Evolutionary conservation across 2,888 invertebrate species (phyloP).

Genomic region (Loripinus fragilis): DNA sequence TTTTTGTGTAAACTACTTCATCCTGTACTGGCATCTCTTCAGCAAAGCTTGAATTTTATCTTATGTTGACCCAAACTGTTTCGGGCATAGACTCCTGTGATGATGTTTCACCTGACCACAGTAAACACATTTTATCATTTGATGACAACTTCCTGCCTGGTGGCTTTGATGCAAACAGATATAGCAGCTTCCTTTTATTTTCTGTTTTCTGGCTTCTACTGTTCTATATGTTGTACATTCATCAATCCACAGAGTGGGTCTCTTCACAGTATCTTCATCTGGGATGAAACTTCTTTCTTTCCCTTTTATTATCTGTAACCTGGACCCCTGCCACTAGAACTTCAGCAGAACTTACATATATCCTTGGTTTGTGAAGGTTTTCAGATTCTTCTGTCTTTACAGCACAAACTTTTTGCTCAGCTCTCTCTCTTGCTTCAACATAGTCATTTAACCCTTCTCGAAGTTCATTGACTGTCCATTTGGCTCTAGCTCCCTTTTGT

Average conservation of each 20-base stretch:
- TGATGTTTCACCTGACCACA: neutral
- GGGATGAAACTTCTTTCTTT: neutral
- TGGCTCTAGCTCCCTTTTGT: no score
- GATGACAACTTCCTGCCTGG: neutral
- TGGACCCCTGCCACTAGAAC: neutral
- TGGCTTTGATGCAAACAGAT: neutral
- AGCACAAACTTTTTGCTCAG: neutral
- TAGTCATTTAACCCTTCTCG: no score
- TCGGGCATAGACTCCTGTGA: neutral
- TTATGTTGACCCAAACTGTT: no score
- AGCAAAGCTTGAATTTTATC: neutral
- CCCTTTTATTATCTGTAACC: neutral
- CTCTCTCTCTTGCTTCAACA: neutral
- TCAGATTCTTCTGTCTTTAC: no score
- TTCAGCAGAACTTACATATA: neutral
- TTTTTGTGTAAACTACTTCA: neutral
- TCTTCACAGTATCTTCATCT: neutral
- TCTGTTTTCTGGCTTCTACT: neutral
- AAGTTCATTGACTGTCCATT: no score
- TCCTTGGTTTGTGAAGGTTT: neutral
- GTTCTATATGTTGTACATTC: neutral
- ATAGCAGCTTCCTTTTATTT: slow-evolving; percentile 3
- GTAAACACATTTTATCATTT: neutral
- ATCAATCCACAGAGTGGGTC: neutral
- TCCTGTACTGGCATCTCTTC: neutral